Evolutionary conservation across 1,140 invertebrate species (phyloP), one percentile per base, ranked within the genome.

Genomic region (Sycophila sp.): DNA sequence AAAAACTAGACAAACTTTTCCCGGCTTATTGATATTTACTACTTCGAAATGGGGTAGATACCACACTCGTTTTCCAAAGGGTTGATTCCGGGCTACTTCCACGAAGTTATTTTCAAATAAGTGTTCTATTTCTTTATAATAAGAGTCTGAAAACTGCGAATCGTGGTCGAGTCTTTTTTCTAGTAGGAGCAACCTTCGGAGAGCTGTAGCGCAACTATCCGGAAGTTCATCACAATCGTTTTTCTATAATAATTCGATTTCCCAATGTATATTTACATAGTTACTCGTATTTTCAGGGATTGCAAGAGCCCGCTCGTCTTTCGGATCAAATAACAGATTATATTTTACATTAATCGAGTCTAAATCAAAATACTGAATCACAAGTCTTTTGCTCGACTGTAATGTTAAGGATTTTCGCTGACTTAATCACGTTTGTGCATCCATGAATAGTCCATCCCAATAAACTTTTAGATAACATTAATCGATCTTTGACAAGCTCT

Each of bases 31-130:
- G 17, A 42, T n/a, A 45, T 66, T 66, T 24, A n/a, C 7, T 1
- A 60, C 45, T 19, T 47, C 56, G 7, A 69, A 69, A 30, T 60
- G 47, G 13, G 56, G 47, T 1, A 69, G 7, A 19, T 69, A 69
- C 5, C 42, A 26, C 1, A 58, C 19, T 34, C 51, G 4, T 3
- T 59, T 26, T 3, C 28, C 7, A 0, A n/a, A 11, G 0, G 19
- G n/a, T 2, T 47, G 10, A 6, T 47, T 19, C 11, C 32, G 7
- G 4, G 17, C 10, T 49, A 19, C 19, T 11, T 28, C 15, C 11
- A 38, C 36, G 11, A 60, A 60, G 30, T 26, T 26, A 1, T 42
- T 28, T 42, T 28, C 58, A 45, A 60, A 28, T 6, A 60, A 42
- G 7, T 38, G 17, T 6, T 34, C 4, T 38, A 60, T 60, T 28